Evolutionary conservation across 2,113 vertebrate genomes (phyloP), one percentile per base, ranked within the genome.

Genomic region (Apus apus): DNA sequence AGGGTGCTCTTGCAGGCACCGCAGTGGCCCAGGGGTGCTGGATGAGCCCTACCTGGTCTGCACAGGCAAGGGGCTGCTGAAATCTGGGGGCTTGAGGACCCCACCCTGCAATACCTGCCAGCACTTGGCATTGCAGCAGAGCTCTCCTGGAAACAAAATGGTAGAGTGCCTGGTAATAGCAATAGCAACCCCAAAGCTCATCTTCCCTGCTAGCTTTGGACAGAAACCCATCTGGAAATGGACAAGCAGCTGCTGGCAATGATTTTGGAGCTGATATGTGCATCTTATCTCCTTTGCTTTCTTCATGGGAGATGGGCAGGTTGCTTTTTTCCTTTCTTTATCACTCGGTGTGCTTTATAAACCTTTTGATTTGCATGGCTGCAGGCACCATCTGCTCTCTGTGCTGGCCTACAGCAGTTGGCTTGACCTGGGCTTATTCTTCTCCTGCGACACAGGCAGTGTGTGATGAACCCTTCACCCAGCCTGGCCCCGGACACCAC

Each of bases 361-460:
- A 87, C 56, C 93, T 79, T 46, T 70, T 57, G 75, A 96, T 95
- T 80, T 94, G 75, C 85, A 51, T 85, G 94, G 95, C 93, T 89
- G 56, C 61, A 32, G 81, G 75, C 87, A 71, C 92, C 92, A 95
- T 95, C 96, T 97, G 93, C 81, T 92, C 93, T 40, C 70, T 0
- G 45, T 15, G 77, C 75, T 58, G 93, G 75, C 90, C 95, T 81
- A n/a, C 91, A 77, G 1, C 86, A 53, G 46, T 87, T 95, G 90
- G 92, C 57, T 54, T 94, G 88, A 94, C 93, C 85, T 56, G 81
- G 90, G 91, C 45, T 95, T n/a, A 43, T 91, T 91, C 80, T 82
- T 46, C 83, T n/a, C 58, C 61, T 3, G 27, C 4, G 7, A 20
- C 3, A 4, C 64, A 11, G 32, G 27, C 81, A 6, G 87, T 8